A percentile compares a stretch with the other conserved stretches of the same genome.
Evolutionary conservation across 2,797 vertebrate genomes (phyloP).

Genomic region (Phoxinus dragarum): DNA sequence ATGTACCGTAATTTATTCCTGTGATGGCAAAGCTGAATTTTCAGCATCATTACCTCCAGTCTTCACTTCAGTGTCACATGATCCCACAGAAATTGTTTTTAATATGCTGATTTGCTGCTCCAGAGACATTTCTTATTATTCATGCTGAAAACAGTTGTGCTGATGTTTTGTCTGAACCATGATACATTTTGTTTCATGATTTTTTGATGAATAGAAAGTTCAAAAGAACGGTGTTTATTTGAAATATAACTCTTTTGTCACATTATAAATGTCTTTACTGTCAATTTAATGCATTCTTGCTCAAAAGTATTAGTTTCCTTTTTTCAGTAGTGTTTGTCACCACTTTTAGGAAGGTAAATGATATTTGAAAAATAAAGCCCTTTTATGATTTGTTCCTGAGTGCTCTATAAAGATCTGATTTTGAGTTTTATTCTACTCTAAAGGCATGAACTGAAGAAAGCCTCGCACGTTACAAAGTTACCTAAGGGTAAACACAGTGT

Average conservation of each 20-base stretch:
- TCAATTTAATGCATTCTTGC: not conserved
- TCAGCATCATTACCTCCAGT: not conserved
- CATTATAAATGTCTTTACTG: not conserved
- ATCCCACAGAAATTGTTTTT: not conserved
- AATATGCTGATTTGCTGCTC: not conserved
- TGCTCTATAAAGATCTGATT: constrained; percentile 8
- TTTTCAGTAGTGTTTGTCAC: no score
- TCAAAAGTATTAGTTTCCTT: not conserved
- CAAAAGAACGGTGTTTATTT: not conserved
- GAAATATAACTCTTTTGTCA: not conserved
- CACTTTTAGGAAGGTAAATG: not conserved
- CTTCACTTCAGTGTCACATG: not conserved
- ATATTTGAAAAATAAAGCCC: not conserved
- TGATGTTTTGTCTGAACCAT: not conserved
- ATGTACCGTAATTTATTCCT: not conserved
- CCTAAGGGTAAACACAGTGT: constrained; percentile 99
- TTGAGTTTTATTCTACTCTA: not conserved
- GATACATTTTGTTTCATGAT: not conserved
- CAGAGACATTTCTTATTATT: not conserved
- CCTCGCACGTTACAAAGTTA: constrained; percentile 93
- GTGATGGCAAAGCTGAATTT: not conserved
- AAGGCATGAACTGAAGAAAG: constrained; percentile 96
- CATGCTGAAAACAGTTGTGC: not conserved
- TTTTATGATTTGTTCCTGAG: not conserved
- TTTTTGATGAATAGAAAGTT: not conserved